These are phyloP conservation scores for Acanthurus tractus DNA, from an alignment of 2,797 vertebrate genomes.

Conservation along the genomic window DNA sequence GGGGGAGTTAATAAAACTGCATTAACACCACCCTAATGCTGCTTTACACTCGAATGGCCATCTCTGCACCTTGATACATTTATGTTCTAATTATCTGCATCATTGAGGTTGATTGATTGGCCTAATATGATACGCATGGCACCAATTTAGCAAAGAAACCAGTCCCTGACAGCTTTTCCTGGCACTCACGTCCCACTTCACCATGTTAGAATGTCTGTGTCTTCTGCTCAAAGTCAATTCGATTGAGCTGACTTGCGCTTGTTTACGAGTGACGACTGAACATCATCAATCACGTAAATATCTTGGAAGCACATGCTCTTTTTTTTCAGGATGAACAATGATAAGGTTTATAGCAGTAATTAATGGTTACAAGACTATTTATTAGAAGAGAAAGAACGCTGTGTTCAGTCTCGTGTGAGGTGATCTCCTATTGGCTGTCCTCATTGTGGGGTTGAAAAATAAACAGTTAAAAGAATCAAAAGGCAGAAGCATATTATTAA, in stretches of 20 bases:
- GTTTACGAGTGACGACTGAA: constrained; percentile 48
- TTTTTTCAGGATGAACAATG: constrained; percentile 46
- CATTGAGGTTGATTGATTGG: constrained; percentile 74
- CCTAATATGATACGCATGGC: constrained; percentile 60
- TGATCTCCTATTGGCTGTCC: constrained; percentile 10
- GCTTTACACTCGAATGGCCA: constrained; percentile 55
- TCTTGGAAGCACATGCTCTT: constrained; percentile 40
- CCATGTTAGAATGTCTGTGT: constrained; percentile 36
- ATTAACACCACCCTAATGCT: constrained; percentile 52
- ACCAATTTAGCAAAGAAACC: constrained; percentile 62
- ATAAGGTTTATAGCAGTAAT: constrained; percentile 53
- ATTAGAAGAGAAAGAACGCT: constrained; percentile 32
- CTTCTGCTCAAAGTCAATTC: constrained; percentile 41
- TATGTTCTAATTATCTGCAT: constrained; percentile 81
- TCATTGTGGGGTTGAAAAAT: constrained; percentile 35
- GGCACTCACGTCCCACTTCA: constrained; percentile 30
- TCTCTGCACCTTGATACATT: constrained; percentile 69
- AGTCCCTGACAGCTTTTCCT: constrained; percentile 56
- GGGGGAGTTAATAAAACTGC: constrained; percentile 63
- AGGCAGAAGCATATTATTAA: constrained; percentile 49
- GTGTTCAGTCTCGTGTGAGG: constrained; percentile 42
- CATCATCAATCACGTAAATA: constrained; percentile 50
- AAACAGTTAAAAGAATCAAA: constrained; percentile 54
- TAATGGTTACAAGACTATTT: constrained; percentile 48
- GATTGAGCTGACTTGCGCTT: constrained; percentile 39